phyloP scores from a whole-genome alignment of 1,140 invertebrate genomes.

The Lepidostoma basale region DNA sequence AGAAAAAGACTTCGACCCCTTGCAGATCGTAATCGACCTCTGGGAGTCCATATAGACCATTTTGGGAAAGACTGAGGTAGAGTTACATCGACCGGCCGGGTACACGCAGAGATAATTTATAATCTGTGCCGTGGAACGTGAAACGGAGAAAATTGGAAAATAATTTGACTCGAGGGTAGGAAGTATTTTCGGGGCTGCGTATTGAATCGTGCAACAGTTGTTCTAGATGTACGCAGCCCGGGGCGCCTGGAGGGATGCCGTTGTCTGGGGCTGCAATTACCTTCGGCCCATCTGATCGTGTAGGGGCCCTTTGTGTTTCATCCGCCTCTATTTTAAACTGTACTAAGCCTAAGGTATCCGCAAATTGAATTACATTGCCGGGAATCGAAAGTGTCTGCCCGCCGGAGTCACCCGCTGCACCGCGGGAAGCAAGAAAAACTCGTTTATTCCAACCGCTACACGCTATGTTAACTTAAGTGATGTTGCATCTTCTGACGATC shows the following conservation, averaged over 20 bases:
- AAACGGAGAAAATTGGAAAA: slow-evolving; percentile 26
- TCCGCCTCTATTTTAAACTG: slow-evolving; percentile 4
- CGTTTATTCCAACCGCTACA: no score
- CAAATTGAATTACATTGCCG: slow-evolving; percentile 34
- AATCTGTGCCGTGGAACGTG: slow-evolving; percentile 18
- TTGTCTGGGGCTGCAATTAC: slow-evolving; percentile 28
- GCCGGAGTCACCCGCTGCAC: not conserved
- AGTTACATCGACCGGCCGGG: not conserved
- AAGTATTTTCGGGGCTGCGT: slow-evolving; percentile 17
- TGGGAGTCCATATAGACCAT: no score
- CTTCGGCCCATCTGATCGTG: slow-evolving; percentile 6
- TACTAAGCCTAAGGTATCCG: slow-evolving; percentile 12
- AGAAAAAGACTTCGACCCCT: no score
- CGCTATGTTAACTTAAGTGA: no score
- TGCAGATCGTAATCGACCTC: no score
- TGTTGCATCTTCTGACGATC: no score
- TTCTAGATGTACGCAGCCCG: slow-evolving; percentile 22
- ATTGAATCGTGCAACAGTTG: slow-evolving; percentile 36
- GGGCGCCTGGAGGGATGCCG: slow-evolving; percentile 5
- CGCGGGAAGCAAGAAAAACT: not conserved
- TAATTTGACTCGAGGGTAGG: slow-evolving; percentile 21
- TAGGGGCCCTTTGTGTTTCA: slow-evolving; percentile 16
- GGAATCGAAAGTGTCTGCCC: slow-evolving; percentile 36
- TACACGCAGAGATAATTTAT: slow-evolving; percentile 23
- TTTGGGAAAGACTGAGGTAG: no score